phyloP scores from a whole-genome alignment of 1,140 invertebrate genomes.

The Aphaenogaster floridana region DNA sequence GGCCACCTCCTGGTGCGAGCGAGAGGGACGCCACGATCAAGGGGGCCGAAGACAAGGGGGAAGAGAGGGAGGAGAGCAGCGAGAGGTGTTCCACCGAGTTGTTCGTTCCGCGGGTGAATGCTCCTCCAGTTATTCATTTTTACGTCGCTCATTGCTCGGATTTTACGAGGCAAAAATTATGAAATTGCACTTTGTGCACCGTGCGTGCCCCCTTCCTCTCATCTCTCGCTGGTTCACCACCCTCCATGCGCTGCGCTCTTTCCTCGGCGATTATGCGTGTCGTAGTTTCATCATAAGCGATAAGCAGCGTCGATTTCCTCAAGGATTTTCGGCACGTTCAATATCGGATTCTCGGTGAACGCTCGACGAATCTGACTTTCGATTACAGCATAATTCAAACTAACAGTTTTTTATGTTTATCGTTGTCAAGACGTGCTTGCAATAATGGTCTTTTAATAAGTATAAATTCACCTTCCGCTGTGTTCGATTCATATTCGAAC shows the following conservation, averaged over 20 bases:
- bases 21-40: conserved; percentile 14
- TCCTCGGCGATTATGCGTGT: conserved; percentile 31
- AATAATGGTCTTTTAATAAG: neutral
- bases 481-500: neutral
- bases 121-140: conserved; percentile 85
- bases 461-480: neutral
- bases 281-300: conserved; percentile 38
- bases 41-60: conserved; percentile 2
- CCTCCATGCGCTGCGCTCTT: neutral
- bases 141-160: conserved; percentile 85
- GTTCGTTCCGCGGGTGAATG: conserved; percentile 80
- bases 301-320: neutral
- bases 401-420: neutral
- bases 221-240: conserved; percentile 50
- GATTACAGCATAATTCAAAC: neutral
- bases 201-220: conserved; percentile 54
- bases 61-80: conserved; percentile 27
- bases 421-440: neutral
- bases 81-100: conserved; percentile 73
- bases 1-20: conserved; percentile 24
- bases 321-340: conserved; percentile 1
- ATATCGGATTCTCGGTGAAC: neutral
- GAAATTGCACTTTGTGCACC: conserved; percentile 85
- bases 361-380: neutral
- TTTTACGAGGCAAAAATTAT: conserved; percentile 87